Evolutionary conservation across 2,113 vertebrate species (phyloP).

Genomic region (Prolemur simus): DNA sequence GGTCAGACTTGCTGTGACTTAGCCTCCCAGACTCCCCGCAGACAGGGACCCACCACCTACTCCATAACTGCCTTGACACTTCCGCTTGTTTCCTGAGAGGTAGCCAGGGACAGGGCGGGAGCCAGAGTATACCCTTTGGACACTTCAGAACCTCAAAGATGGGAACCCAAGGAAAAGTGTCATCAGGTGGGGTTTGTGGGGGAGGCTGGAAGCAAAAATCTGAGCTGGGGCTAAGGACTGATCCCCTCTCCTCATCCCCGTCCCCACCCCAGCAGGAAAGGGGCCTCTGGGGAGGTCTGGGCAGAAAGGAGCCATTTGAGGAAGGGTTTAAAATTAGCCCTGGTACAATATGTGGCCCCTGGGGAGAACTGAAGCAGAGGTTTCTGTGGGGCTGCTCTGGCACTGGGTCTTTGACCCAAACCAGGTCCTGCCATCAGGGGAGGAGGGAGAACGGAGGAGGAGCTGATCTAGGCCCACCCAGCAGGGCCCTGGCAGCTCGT

Average conservation of each 20-base stretch:
- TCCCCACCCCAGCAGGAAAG: constrained; percentile 43
- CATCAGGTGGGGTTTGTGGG: not conserved
- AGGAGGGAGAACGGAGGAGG: not conserved
- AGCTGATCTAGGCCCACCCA: not conserved
- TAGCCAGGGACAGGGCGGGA: not conserved
- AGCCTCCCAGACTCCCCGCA: not conserved
- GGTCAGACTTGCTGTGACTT: not conserved
- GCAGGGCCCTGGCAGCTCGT: not conserved
- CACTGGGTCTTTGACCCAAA: not conserved
- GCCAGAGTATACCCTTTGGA: not conserved
- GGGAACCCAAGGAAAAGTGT: not conserved
- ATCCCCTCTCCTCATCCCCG: not conserved
- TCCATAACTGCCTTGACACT: not conserved
- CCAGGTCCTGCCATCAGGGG: not conserved
- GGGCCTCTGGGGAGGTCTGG: constrained; percentile 56
- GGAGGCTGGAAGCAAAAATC: not conserved
- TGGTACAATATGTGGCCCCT: constrained; percentile 22
- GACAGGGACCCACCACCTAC: not conserved
- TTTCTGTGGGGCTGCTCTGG: not conserved
- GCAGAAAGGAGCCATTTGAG: constrained; percentile 50
- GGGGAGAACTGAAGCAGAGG: constrained; percentile 28
- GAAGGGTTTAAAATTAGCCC: constrained; percentile 71
- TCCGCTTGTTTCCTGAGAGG: not conserved
- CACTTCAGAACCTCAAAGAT: not conserved
- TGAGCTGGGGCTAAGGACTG: not conserved